Evolutionary conservation across 2,113 vertebrate genomes (phyloP).

Genomic region (Cichladusa arquata): DNA sequence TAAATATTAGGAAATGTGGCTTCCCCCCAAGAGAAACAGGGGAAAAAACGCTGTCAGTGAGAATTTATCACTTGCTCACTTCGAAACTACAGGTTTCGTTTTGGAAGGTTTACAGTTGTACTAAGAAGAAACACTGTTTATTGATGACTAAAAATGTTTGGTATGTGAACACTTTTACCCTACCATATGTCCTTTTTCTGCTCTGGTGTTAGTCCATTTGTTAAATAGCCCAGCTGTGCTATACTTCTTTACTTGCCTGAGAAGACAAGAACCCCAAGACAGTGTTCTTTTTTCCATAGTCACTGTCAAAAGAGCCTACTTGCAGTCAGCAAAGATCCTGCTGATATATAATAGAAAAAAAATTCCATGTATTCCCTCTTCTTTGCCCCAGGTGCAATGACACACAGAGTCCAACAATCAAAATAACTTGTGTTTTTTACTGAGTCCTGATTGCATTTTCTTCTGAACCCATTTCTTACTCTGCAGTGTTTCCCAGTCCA

Average conservation of each 20-base stretch:
- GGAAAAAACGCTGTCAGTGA: not conserved
- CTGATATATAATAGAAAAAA: not conserved
- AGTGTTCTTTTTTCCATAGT: not conserved
- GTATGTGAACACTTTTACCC: not conserved
- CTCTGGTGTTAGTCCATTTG: not conserved
- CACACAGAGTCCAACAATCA: not conserved
- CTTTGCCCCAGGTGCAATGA: not conserved
- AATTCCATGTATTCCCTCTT: not conserved
- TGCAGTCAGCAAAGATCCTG: not conserved
- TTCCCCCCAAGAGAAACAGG: not conserved
- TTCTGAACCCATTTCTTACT: not conserved
- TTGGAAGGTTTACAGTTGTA: not conserved
- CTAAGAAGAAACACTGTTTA: not conserved
- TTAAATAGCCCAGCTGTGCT: not conserved
- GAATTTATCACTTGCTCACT: not conserved
- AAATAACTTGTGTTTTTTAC: not conserved
- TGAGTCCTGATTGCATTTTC: not conserved
- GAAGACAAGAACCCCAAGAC: not conserved
- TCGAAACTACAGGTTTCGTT: not conserved
- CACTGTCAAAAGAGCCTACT: not conserved
- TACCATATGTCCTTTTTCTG: not conserved
- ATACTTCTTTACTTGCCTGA: not conserved
- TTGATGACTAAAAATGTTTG: not conserved
- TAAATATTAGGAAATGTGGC: not conserved
- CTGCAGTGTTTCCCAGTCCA: rapidly evolving